Conservation (phyloP, 2,113 vertebrate genomes). For the Phrynosoma blainvillii region DNA sequence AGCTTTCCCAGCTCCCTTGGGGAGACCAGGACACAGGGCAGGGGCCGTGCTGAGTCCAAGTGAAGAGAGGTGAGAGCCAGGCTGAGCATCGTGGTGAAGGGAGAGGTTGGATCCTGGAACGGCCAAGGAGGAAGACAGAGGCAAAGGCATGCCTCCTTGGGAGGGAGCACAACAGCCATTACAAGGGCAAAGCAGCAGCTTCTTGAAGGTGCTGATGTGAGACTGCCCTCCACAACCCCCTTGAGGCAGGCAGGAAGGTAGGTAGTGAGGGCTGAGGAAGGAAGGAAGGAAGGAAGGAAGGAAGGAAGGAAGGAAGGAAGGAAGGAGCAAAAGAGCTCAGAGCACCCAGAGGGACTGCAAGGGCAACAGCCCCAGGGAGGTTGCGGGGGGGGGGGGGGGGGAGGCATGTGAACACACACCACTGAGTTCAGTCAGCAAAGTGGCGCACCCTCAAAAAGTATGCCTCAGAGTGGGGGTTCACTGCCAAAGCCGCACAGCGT, state of each 20-base stretch:
- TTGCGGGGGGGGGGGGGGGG: accelerated
- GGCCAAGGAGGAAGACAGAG: not conserved
- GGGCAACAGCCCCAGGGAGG: not conserved
- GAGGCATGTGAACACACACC: not conserved
- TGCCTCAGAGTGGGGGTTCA: not conserved
- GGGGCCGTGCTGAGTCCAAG: too few relatives aligned
- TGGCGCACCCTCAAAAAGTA: not conserved
- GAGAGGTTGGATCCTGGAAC: too few relatives aligned
- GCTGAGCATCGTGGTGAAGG: too few relatives aligned
- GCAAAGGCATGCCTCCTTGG: not conserved
- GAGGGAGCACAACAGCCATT: not conserved
- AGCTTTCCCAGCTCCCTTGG: too few relatives aligned
- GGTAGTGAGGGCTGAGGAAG: not conserved
- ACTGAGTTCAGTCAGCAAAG: not conserved
- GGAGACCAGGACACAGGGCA: too few relatives aligned
- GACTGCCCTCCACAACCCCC: conserved; percentile 21
- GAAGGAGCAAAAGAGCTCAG: not conserved
- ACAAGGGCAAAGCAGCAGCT: not conserved
- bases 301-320: too few relatives aligned
- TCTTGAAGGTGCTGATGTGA: conserved; percentile 22
- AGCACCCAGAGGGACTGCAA: conserved; percentile 4
- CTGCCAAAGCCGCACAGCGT: not conserved
- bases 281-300: too few relatives aligned
- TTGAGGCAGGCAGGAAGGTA: not conserved
- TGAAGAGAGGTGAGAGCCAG: too few relatives aligned